Base-by-base conservation (phyloP, 2,888 invertebrate genomes). In the Pemphredon lugubris region DNA sequence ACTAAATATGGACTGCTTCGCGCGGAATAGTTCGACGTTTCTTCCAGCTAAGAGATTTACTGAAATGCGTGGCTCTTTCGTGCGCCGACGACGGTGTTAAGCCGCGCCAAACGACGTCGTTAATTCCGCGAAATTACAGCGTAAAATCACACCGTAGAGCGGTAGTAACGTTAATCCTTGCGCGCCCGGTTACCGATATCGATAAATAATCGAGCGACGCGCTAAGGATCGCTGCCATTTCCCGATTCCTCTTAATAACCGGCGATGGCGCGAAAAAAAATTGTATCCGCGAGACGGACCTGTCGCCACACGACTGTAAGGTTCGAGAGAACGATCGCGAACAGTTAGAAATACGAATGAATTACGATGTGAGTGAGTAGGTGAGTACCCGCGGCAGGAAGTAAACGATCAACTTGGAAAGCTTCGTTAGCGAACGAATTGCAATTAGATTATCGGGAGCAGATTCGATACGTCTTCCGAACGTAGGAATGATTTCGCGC, bases 91-190 rank as follows among this genome's bases (percentile, higher is more conserved):
- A 54, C 64, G 63, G 32, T 59, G 71, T 75, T 75, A 65, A 45
- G 59, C 53, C 48, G 20, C 30, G 51, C 21, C 26, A 50, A 79
- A 77, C 64, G 81, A 75, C 69, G 78, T 59, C 77, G 69, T 80
- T 81, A 64, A 60, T 71, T 75, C 44, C 26, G 51, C 71, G 63
- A 63, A 65, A 81, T 69, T 66, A 65, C 75, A 47, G 44, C 50
- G 66, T 73, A 71, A 81, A 81, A 77, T 77, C 58, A 64, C 73
- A 51, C 64, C 57, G 45, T 23, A 54, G 37, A 51, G 30, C 54
- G 54, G 44, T 40, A 47, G 53, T 68, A 66, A 60, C 70, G 69
- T 71, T 60, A 66, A 64, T 66, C 47, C 50, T 64, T 23, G n/a
- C 34, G 34, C 65, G 45, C 40, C 23, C 39, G 44, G 21, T 54